Conservation (phyloP, 2,797 vertebrate species). For the Galago senegalensis region DNA sequence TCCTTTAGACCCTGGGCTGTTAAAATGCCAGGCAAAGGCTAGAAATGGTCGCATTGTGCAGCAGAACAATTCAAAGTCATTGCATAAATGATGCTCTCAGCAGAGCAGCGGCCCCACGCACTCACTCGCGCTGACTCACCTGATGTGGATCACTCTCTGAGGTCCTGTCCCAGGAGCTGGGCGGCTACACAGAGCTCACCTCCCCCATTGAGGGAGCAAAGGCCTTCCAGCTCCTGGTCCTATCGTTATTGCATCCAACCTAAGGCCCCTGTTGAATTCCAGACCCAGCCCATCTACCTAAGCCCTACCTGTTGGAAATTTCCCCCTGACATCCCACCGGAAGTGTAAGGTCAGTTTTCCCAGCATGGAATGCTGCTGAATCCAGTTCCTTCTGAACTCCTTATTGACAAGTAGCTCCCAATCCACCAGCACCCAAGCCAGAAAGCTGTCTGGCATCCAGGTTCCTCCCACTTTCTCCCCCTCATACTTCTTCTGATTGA, state of each 20-base stretch:
- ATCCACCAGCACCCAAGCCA: background rate
- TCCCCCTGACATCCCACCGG: background rate
- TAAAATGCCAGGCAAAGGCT: background rate
- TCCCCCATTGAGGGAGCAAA: background rate
- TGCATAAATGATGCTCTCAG: slow-evolving; percentile 15
- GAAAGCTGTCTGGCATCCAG: background rate
- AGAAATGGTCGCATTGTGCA: slow-evolving; percentile 12
- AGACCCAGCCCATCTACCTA: background rate
- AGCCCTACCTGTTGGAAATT: background rate
- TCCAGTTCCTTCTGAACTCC: background rate
- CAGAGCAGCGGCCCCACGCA: slow-evolving; percentile 43
- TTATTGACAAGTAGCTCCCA: too few species aligned
- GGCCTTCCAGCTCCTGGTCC: background rate
- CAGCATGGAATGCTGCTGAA: background rate
- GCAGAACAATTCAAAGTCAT: slow-evolving; percentile 11
- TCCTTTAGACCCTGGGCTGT: slow-evolving; percentile 41
- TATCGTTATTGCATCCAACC: background rate
- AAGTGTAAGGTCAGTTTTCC: background rate
- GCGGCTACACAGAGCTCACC: background rate
- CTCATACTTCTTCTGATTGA: background rate
- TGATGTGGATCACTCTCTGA: background rate
- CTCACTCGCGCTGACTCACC: slow-evolving; percentile 41
- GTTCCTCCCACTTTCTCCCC: background rate
- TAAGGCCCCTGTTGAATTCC: background rate
- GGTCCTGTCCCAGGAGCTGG: background rate